A percentile compares a stretch with the other conserved stretches of the same genome.
These are phyloP conservation scores for Philaenus spumarius DNA, from an alignment of 1,140 invertebrate species.

Conservation along the genomic window DNA sequence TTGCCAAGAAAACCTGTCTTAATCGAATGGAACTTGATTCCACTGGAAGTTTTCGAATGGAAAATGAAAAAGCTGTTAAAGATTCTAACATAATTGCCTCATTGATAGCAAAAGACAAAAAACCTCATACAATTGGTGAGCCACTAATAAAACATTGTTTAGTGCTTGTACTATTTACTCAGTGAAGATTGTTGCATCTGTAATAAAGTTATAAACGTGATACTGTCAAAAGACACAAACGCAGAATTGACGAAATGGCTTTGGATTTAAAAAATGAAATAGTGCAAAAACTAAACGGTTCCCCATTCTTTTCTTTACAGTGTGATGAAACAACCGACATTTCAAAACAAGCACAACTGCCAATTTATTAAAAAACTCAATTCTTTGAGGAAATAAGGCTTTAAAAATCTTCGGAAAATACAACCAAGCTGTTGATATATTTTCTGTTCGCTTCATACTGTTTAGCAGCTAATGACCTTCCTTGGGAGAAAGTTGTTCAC, in stretches of 20 bases:
- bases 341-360: constrained; percentile 14
- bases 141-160: constrained; percentile 15
- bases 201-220: neutral
- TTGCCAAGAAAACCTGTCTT: constrained; percentile 13
- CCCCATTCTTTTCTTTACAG: constrained; percentile 20
- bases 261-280: constrained; percentile 16
- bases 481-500: constrained; percentile 31
- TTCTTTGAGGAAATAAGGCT: constrained; percentile 17
- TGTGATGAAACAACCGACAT: constrained; percentile 16
- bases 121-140: constrained; percentile 21
- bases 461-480: constrained; percentile 12
- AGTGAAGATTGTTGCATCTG: neutral
- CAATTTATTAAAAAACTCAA: constrained; percentile 9
- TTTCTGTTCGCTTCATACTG: constrained; percentile 9
- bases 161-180: constrained; percentile 13
- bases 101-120: constrained; percentile 22
- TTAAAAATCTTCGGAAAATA: constrained; percentile 11
- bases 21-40: constrained; percentile 15
- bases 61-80: constrained; percentile 11
- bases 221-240: constrained; percentile 13
- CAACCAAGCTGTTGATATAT: constrained; percentile 20
- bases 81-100: constrained; percentile 18
- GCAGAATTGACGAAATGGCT: constrained; percentile 18
- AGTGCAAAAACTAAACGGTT: constrained; percentile 15
- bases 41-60: constrained; percentile 12